These are phyloP conservation scores for Phymorhynchus buccinoides DNA, from an alignment of 1,140 invertebrate genomes.

Conservation along the genomic window DNA sequence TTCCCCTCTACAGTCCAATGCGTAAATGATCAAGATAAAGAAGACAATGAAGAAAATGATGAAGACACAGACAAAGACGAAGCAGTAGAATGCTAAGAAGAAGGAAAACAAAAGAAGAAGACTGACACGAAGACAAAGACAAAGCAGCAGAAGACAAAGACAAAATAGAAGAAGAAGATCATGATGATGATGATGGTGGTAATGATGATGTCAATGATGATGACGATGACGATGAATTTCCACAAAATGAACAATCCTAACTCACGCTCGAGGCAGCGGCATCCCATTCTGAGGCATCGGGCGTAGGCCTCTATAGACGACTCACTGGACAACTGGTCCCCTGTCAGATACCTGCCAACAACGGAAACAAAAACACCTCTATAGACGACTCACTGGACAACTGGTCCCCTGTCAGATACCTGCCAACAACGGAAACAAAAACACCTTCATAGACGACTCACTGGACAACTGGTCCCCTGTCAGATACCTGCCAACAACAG, in stretches of 20 bases:
- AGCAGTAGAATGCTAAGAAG: no score
- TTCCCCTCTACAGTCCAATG: no score
- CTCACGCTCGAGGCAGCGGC: slow-evolving; percentile 91
- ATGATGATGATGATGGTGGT: no score
- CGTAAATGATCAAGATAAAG: no score
- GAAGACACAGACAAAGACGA: no score
- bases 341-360: slow-evolving; percentile 88
- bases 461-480: slow-evolving; percentile 98
- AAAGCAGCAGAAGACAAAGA: no score
- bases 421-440: slow-evolving; percentile 69
- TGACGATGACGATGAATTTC: no score
- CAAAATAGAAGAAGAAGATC: no score
- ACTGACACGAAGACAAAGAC: no score
- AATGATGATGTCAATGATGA: no score
- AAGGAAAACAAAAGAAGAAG: no score
- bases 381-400: slow-evolving; percentile 95
- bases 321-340: slow-evolving; percentile 97
- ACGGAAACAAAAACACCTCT: neutral
- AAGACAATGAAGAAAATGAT: no score
- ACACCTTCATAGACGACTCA: slow-evolving; percentile 95
- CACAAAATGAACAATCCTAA: neutral
- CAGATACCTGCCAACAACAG: slow-evolving; percentile 82
- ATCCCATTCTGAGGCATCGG: slow-evolving; percentile 89
- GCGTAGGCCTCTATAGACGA: slow-evolving; percentile 97
- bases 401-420: slow-evolving; percentile 97